Conservation (phyloP, 2,888 invertebrate species). For the Heliconius sara region DNA sequence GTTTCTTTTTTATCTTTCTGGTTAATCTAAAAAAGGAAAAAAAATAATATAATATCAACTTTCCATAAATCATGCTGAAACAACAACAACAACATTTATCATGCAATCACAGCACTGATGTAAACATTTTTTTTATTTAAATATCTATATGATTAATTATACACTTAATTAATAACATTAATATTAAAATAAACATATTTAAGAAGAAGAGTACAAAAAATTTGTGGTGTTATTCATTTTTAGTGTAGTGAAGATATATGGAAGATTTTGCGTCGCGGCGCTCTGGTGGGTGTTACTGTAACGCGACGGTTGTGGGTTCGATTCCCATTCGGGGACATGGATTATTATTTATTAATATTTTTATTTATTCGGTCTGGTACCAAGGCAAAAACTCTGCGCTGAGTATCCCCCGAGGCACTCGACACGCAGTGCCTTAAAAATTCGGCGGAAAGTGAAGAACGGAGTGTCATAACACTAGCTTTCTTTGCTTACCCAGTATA, state of each 20-base stretch:
- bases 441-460: too few relatives aligned
- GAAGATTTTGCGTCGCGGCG: neutral
- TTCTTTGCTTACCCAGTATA: too few relatives aligned
- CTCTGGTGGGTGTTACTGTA: too few relatives aligned
- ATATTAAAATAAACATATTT: neutral
- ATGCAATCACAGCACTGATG: neutral
- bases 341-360: too few relatives aligned
- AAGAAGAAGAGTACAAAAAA: neutral
- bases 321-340: too few relatives aligned
- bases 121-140: neutral
- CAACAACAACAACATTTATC: conserved; percentile 16
- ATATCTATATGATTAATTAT: conserved; percentile 11
- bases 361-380: too few relatives aligned
- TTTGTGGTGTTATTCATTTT: neutral
- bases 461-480: too few relatives aligned
- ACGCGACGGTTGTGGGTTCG: too few relatives aligned
- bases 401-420: too few relatives aligned
- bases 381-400: too few relatives aligned
- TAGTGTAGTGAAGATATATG: neutral
- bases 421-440: too few relatives aligned
- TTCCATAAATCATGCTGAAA: neutral
- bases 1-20: neutral
- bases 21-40: neutral
- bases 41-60: neutral
- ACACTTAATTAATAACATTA: neutral